Evolutionary conservation across 2,797 vertebrate species (phyloP), one percentile per base, ranked within the genome.

Genomic region (Sebastes baramenuke): DNA sequence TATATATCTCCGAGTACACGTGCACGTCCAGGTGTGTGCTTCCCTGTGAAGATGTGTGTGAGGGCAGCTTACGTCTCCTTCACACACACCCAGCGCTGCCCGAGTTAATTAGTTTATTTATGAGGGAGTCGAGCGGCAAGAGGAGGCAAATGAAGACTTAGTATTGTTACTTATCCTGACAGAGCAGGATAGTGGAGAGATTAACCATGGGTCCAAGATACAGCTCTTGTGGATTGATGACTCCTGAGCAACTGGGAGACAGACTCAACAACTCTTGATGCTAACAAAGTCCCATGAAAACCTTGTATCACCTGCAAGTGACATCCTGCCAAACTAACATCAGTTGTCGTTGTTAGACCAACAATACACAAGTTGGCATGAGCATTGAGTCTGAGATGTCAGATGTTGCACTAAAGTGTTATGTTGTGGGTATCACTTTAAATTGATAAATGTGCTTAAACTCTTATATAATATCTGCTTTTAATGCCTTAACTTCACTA

Each of bases 81-180:
- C 78, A 81, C 80, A 77, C 75, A 77, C 74, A 77, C 77, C 72
- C 66, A 79, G 52, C 30, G 36, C 72, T 89, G 86, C 75, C 81
- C 81, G 25, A 90, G 87, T 89, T 93, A 92, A 93, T 95, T 93
- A 89, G 84, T 90, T 95, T 94, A 94, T 95, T 94, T 94, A 94
- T 94, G 92, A 94, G 88, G 87, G 71, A 84, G 83, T 72, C 8
- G 24, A 73, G 65, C 20, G 9, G 89, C 80, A 78, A 85, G 55
- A 80, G 69, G 82, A 91, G 74, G 75, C 79, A 94, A 93, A 94
- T 93, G 82, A 93, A 93, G 90, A 92, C 86, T 91, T 88, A 82
- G 85, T 77, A 87, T 87, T 92, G 89, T 92, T 92, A 87, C 85
- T 93, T 92, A 85, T 90, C 85, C 90, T 87, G 93, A 92, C 89